Conservation (phyloP, 2,113 vertebrate genomes). For the Agapornis roseicollis region DNA sequence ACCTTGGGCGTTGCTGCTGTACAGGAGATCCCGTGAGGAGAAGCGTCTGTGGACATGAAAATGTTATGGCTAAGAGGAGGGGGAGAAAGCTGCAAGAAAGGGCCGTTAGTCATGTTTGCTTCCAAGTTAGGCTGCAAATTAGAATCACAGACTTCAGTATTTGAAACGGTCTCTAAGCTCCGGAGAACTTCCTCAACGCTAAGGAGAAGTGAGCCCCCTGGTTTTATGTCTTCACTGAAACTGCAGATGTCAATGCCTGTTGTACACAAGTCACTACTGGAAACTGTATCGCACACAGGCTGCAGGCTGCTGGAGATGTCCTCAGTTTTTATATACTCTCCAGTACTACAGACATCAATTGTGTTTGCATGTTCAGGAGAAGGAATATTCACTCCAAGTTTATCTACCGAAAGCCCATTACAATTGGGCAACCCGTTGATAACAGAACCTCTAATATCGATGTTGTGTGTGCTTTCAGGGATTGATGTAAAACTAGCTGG, state of each 20-base stretch:
- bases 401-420: constrained; percentile 87
- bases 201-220: constrained; percentile 86
- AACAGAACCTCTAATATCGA: constrained; percentile 76
- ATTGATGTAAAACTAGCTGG: constrained; percentile 68
- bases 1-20: constrained; percentile 81
- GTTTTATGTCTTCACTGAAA: constrained; percentile 91
- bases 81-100: constrained; percentile 82
- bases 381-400: constrained; percentile 82
- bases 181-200: constrained; percentile 92
- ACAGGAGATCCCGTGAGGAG: constrained; percentile 81
- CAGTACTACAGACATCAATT: constrained; percentile 79
- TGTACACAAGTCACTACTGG: constrained; percentile 82
- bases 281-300: constrained; percentile 85
- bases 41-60: constrained; percentile 76
- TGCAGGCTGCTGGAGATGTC: constrained; percentile 81
- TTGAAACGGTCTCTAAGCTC: constrained; percentile 90
- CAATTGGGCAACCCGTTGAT: constrained; percentile 90
- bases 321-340: constrained; percentile 84
- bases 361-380: constrained; percentile 81
- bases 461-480: constrained; percentile 71
- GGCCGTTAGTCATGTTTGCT: constrained; percentile 81
- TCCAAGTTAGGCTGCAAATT: constrained; percentile 79
- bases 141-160: constrained; percentile 79
- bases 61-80: constrained; percentile 81
- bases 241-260: constrained; percentile 87